Base-by-base conservation (phyloP, 2,797 vertebrate species). In the Periophthalmus magnuspinnatus region DNA sequence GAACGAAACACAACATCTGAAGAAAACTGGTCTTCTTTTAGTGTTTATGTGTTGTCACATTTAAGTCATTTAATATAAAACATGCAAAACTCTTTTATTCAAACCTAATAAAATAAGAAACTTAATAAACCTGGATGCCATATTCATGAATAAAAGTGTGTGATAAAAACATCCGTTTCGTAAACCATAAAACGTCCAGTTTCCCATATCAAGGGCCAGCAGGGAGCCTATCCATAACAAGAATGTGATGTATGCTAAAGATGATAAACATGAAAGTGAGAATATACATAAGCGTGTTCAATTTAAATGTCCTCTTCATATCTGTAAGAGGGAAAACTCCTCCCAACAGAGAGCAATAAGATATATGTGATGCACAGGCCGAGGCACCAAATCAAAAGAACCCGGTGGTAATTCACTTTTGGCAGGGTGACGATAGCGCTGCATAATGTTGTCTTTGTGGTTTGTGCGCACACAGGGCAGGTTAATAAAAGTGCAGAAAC, bases 101-200 rank as follows among this genome's bases (percentile, higher is more conserved):
- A 81, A 89, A 84, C 79, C 83, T 81, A 90, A 90, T 90, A 92
- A 90, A 90, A 84, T 11, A 45, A 62, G 71, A 85, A 67, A 59
- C 88, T 86, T 88, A 84, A 75, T 81, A 11, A n/a, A 52, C 79
- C 67, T 16, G 79, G 82, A 84, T 61, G 79, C 77, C 56, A 80
- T 78, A 73, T 84, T 88, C 87, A 89, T 84, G 85, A 92, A 91
- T 91, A 90, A 85, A 90, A 91, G 77, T 38, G 73, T 83, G 81
- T 88, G 89, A 93, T 93, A 89, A 91, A 91, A 88, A 86, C 73
- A 70, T 77, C 22, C 10, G 47, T 89, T 91, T 88, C 82, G 85
- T 84, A 87, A 93, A 89, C 89, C 82, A 93, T 92, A 93, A 94
- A 94, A 92, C 88, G 84, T 93, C 84, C 90, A 91, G 92, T 93